Evolutionary conservation across 2,888 invertebrate genomes (phyloP), one percentile per base, ranked within the genome.

Genomic region (Luperina nickerlii): DNA sequence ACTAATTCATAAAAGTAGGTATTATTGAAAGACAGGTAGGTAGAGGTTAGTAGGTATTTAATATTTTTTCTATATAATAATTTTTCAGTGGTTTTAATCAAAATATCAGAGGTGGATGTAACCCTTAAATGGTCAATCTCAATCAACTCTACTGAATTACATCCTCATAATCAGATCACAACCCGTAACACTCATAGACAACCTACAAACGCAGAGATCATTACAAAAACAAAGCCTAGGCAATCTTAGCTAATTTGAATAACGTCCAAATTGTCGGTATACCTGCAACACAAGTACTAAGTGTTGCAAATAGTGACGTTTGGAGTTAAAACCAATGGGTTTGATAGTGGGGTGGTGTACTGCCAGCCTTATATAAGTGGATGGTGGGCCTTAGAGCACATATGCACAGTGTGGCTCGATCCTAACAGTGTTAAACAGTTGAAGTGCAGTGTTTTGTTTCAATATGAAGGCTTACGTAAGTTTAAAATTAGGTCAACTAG

Each of bases 401-500:
- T 91, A 95, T 94, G 90, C 89, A 88, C 92, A 90, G 94, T 93
- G 92, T 86, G 79, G 84, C 82, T 84, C 78, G 88, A 78, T 83
- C 89, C 84, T 89, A 80, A 90, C 75, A 82, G 82, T 90, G 87
- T 84, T 77, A 69, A 84, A 87, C 82, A 88, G 90, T 89, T 91
- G 90, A 82, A 87, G 93, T 94, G 91, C 87, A 88, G 94, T 93
- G 92, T 86, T 82, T 81, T 77, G 68, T 81, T 79, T 62, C 80
- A 90, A 66, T 82, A 96, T 96, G 96, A 96, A 94, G 95, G 90
- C 93, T 80, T 95, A 95, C 89, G 96, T 96, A 96, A 96, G 96
- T 96, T 89, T 75, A 54, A 38, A 84, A 76, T 81, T 79, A 73
- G 42, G 77, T 51, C 42, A 32, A 27, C 11, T 62, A 60, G 38